phyloP scores from a whole-genome alignment of 2,113 vertebrate species.

The Plestiodon gilberti region DNA sequence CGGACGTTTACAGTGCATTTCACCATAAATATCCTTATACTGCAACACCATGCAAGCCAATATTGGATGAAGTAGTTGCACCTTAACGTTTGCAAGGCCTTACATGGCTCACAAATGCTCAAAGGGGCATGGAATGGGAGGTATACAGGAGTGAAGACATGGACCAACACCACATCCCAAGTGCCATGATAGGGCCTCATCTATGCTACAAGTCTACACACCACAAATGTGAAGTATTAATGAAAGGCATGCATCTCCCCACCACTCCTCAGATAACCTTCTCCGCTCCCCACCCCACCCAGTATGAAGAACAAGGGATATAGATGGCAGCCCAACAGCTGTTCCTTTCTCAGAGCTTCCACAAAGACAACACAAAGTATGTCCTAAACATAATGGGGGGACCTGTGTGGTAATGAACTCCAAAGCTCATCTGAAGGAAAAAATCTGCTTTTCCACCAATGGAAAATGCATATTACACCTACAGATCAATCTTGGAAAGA shows the following conservation, averaged over 20 bases:
- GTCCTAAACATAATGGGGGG: not conserved
- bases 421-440: no score
- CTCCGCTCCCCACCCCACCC: not conserved
- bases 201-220: not conserved
- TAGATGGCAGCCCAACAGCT: no score
- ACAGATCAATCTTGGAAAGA: not conserved
- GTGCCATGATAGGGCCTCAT: not conserved
- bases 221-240: not conserved
- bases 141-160: not conserved
- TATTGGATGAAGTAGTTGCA: not conserved
- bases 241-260: no score
- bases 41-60: not conserved
- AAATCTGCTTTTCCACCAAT: not conserved
- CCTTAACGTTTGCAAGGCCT: not conserved
- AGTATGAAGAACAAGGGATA: not conserved
- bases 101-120: not conserved
- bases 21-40: not conserved
- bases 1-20: no score
- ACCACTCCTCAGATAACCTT: not conserved
- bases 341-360: not conserved
- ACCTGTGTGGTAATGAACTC: no score
- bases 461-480: not conserved
- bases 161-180: not conserved
- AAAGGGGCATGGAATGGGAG: not conserved
- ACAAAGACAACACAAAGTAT: not conserved